phyloP scores from a whole-genome alignment of 2,888 invertebrate species.

The Andrena camellia region DNA sequence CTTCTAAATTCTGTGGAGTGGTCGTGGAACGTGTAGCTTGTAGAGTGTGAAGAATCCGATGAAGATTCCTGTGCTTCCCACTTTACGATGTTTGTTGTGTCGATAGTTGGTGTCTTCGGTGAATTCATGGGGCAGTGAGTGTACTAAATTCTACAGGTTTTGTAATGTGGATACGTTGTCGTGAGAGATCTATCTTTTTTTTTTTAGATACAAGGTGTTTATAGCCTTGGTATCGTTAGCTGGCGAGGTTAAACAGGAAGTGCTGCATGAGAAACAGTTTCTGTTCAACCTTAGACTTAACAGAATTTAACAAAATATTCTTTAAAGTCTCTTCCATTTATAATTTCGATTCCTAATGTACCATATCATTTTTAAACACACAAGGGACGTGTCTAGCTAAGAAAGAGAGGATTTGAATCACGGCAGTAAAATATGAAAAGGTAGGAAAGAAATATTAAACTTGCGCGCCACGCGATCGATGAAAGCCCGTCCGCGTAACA shows the following conservation, averaged over 20 bases:
- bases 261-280: too few species aligned
- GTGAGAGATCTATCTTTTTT: slow-evolving; percentile 5
- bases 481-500: neutral
- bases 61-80: slow-evolving; percentile 2
- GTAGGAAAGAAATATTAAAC: slow-evolving; percentile 14
- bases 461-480: neutral
- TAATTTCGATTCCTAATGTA: too few species aligned
- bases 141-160: neutral
- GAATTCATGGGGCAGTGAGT: slow-evolving; percentile 12
- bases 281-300: too few species aligned
- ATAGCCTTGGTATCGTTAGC: neutral
- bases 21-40: neutral
- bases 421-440: neutral
- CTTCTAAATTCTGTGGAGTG: slow-evolving; percentile 11
- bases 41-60: neutral
- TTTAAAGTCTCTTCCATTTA: too few species aligned
- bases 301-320: too few species aligned
- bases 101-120: slow-evolving; percentile 7
- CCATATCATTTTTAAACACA: too few species aligned
- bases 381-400: too few species aligned
- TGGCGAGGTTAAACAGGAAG: neutral
- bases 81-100: slow-evolving; percentile 10
- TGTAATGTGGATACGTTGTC: neutral
- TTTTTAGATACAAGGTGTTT: neutral
- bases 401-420: neutral